Percentiles rank a stretch among this genome's conserved stretches.
Evolutionary conservation across 2,113 vertebrate genomes (phyloP).

Genomic region (Sigmodon hispidus): DNA sequence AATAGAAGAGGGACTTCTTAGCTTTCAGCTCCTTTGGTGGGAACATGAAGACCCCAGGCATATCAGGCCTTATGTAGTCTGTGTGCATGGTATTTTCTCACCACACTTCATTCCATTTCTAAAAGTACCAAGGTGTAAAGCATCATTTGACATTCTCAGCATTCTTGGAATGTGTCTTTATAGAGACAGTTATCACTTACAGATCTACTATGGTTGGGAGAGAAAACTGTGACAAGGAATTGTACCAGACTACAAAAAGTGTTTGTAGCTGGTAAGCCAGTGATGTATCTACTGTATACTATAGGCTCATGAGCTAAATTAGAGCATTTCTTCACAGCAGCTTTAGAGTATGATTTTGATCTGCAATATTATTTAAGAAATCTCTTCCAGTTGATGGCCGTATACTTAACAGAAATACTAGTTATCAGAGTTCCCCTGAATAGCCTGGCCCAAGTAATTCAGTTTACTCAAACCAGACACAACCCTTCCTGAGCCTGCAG

Average conservation of each 20-base stretch:
- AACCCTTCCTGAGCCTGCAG: background rate
- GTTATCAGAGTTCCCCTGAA: background rate
- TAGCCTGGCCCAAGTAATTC: background rate
- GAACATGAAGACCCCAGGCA: background rate
- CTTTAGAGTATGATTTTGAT: background rate
- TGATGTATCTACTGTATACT: background rate
- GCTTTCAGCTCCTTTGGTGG: background rate
- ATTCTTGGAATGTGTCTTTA: slow-evolving; percentile 43
- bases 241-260: background rate
- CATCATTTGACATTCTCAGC: slow-evolving; percentile 20
- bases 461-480: background rate
- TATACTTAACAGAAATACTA: background rate
- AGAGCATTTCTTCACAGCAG: background rate
- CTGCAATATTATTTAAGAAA: background rate
- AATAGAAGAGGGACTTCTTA: background rate
- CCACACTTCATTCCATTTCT: background rate
- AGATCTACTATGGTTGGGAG: background rate
- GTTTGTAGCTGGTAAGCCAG: background rate
- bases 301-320: background rate
- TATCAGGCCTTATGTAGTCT: background rate
- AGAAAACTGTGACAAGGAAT: slow-evolving; percentile 25
- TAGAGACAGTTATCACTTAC: background rate
- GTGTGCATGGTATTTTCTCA: slow-evolving; percentile 7
- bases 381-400: slow-evolving; percentile 27
- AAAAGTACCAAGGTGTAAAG: background rate